Evolutionary conservation across 30 jellyfish, hydroid and myxozoan genomes (phyloP).

Genomic region (Aurelia sp.): DNA sequence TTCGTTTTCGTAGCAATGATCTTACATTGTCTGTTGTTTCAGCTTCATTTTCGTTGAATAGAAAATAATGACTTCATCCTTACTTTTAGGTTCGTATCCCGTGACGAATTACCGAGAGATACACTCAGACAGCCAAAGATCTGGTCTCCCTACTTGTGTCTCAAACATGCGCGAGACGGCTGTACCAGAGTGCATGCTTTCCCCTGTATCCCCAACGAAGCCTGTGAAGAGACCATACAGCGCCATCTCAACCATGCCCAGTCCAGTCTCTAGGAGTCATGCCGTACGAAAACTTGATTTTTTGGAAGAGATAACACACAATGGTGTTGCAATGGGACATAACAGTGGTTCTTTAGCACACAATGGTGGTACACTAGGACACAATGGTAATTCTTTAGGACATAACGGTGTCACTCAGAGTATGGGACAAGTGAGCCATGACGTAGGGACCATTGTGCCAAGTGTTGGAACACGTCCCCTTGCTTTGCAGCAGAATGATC

Average conservation of each 20-base stretch:
- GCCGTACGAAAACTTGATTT: slow-evolving; percentile 63
- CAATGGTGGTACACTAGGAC: too few relatives aligned
- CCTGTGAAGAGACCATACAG: slow-evolving; percentile 71
- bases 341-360: not conserved
- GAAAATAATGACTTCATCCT: not conserved
- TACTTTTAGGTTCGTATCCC: slow-evolving; percentile 35
- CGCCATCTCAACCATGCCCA: slow-evolving; percentile 50
- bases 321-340: slow-evolving; percentile 14
- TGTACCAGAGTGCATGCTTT: slow-evolving; percentile 79
- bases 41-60: slow-evolving; percentile 11
- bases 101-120: slow-evolving; percentile 57
- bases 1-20: slow-evolving; percentile 3
- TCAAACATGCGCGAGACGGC: slow-evolving; percentile 54
- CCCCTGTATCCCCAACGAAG: slow-evolving; percentile 79
- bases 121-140: slow-evolving; percentile 14
- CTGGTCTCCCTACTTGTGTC: slow-evolving; percentile 23
- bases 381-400: too few relatives aligned
- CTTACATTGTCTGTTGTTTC: not conserved
- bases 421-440: slow-evolving; percentile 27
- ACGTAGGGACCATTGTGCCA: slow-evolving; percentile 18
- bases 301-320: slow-evolving; percentile 32
- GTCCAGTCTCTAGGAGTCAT: slow-evolving; percentile 16
- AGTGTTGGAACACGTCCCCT: slow-evolving; percentile 16
- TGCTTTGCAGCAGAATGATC: slow-evolving; percentile 64
- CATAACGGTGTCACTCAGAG: slow-evolving; percentile 24